A percentile compares a stretch with the other conserved stretches of the same genome.
Evolutionary conservation across 2,113 vertebrate species (phyloP).

Genomic region (Oenanthe oenanthe): DNA sequence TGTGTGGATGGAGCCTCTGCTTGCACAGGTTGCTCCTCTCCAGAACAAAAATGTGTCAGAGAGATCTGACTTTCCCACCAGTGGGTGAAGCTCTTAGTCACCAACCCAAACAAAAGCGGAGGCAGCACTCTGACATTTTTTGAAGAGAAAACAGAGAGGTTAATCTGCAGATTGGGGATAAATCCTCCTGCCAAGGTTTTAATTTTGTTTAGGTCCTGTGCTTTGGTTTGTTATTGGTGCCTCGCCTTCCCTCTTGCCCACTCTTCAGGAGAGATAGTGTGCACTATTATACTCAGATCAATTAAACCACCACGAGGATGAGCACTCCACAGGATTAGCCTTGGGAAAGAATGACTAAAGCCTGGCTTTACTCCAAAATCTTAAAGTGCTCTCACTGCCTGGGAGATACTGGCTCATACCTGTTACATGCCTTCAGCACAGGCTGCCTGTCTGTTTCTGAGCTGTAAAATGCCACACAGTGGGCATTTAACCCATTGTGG

Average conservation of each 20-base stretch:
- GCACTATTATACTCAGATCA: neutral
- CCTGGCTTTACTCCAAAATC: conserved; percentile 21
- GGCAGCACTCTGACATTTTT: neutral
- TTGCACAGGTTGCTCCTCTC: neutral
- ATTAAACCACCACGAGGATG: neutral
- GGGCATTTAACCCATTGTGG: neutral
- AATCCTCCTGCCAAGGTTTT: neutral
- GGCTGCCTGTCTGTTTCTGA: neutral
- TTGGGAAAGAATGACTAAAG: conserved; percentile 46
- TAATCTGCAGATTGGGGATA: neutral
- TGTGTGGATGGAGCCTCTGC: neutral
- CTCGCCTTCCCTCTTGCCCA: neutral
- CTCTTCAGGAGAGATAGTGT: neutral
- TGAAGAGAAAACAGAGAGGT: neutral
- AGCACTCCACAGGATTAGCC: neutral
- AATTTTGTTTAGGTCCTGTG: neutral
- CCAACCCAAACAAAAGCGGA: conserved; percentile 36
- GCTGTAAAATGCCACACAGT: conserved; percentile 2
- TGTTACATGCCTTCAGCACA: neutral
- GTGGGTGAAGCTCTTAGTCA: conserved; percentile 36
- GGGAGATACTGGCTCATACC: neutral
- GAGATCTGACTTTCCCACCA: conserved; percentile 53
- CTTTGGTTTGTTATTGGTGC: neutral
- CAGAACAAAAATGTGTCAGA: conserved; percentile 21
- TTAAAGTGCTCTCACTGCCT: neutral